phyloP scores from a whole-genome alignment of 2,888 invertebrate genomes.

The Lymantria monacha region DNA sequence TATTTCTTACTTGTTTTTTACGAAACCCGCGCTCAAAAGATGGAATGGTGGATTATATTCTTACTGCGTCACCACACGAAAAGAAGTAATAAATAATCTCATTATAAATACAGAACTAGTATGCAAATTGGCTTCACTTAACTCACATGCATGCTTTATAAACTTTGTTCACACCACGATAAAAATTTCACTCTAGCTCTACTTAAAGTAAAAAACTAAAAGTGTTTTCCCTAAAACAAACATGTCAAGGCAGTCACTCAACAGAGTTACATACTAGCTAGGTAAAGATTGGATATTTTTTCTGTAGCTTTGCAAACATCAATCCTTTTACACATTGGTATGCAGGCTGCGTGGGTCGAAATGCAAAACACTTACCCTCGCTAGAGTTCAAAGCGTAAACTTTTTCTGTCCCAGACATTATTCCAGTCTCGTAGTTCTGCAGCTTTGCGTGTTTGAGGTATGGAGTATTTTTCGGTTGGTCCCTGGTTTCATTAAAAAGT shows the following conservation, averaged over 20 bases:
- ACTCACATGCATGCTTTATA: background rate
- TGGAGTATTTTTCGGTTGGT: constrained; percentile 71
- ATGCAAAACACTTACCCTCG: constrained; percentile 80
- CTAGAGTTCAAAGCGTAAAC: constrained; percentile 77
- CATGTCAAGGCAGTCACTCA: constrained; percentile 31
- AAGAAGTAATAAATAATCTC: no score
- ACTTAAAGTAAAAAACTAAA: constrained; percentile 18
- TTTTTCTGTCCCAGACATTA: constrained; percentile 78
- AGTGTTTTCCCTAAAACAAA: constrained; percentile 15
- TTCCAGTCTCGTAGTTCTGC: constrained; percentile 77
- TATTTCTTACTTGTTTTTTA: no score
- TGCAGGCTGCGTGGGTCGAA: constrained; percentile 70
- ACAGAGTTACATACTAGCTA: constrained; percentile 26
- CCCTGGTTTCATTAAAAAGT: constrained; percentile 74
- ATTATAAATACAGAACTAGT: background rate
- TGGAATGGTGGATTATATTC: no score
- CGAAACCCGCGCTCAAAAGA: no score
- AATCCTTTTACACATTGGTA: constrained; percentile 77
- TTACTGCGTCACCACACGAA: no score
- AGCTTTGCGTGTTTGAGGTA: constrained; percentile 77
- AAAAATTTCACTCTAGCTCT: constrained; percentile 5
- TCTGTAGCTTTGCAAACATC: constrained; percentile 61
- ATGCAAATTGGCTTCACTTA: background rate
- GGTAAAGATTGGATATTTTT: constrained; percentile 48
- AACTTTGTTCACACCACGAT: background rate